Evolutionary conservation across 1,140 invertebrate genomes (phyloP), one percentile per base, ranked within the genome.

Genomic region (Popillia japonica): DNA sequence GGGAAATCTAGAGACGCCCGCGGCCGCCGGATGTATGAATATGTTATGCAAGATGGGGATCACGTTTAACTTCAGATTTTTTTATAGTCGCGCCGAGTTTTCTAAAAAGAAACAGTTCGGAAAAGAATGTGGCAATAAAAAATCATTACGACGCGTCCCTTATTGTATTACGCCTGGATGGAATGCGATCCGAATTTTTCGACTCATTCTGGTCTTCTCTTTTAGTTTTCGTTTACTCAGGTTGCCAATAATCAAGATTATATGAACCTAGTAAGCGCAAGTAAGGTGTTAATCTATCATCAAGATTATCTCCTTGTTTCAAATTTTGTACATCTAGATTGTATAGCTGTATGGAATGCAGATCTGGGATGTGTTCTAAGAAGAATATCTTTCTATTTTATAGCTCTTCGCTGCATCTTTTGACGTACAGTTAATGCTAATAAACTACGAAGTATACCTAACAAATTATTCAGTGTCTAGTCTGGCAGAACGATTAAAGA

Each of bases 1-100:
- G 80, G 80, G 80, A 81, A 81, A 81, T 81, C 80, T 79, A 80
- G 64, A 40, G 77, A 41, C 76, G 80, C 79, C 79, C 73, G 73
- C 55, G 77, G 79, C 78, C 59, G 72, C 76, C 78, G 77, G 77
- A 81, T 81, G 77, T 77, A 77, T 79, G 78, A 79, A 79, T 79
- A 79, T 59, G 75, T 79, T 77, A 79, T 79, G 75, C 78, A 76
- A 76, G 68, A 77, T 80, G 75, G 80, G 76, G 76, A 80, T 80
- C 55, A 78, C 78, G 78, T 80, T 79, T 79, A 79, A 76, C 59
- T 77, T 55, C 74, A 79, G 80, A 80, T 80, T 80, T 80, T 68
- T 79, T 80, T 79, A 79, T 73, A 72, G 76, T 80, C 76, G 41
- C 22, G 68, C 23, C 61, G 76, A 72, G 76, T 77, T 72, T 77